Evolutionary conservation across 2,888 invertebrate genomes (phyloP), one percentile per base, ranked within the genome.

Genomic region (Dendrolimus pini): DNA sequence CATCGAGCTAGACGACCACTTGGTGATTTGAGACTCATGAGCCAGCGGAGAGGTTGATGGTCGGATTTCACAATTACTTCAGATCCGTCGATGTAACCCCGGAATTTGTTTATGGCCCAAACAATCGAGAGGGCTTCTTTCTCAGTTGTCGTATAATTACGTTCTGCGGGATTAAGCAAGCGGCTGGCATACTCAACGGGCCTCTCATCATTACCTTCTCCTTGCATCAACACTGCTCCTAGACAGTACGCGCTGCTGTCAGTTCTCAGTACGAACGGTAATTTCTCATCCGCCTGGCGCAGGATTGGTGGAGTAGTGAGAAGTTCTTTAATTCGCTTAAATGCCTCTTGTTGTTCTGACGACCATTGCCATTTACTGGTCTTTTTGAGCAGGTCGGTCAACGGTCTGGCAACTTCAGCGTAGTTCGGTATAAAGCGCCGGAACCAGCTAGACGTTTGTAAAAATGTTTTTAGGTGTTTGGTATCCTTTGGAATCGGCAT

Each of bases 391-490:
- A 68, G 58, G 2, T 59, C 53, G 0, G 63, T 59, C 2, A 65
- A 58, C 12, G 68, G 68, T 58, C 63, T 59, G 7, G 61, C 30
- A 9, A 62, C 53, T 7, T 60, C 61, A 0, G 65, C 30, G 30
- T 66, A 66, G 9, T 59, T 56, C 0, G 55, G 41, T 0, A 67
- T 60, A 18, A 67, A 64, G 1, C 63, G 59, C 1, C 64, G 53
- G 41, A 61, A 65, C 67, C 65, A 65, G 0, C 63, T 63, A 54
- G 64, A 65, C 7, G 65, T 75, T 60, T 75, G 73, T 2, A 77
- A 13, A 55, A 77, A 76, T 1, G 67, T 64, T 1, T 60, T 30
- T 41, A 72, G 55, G 12, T 72, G 67, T 54, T 71, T 71, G 3
- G 69, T n/a, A 41, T 69, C 71, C 18, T 30, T 30, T 0, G 72